These are phyloP conservation scores for Bombus impatiens DNA, from an alignment of 1,140 invertebrate species.

Conservation along the genomic window DNA sequence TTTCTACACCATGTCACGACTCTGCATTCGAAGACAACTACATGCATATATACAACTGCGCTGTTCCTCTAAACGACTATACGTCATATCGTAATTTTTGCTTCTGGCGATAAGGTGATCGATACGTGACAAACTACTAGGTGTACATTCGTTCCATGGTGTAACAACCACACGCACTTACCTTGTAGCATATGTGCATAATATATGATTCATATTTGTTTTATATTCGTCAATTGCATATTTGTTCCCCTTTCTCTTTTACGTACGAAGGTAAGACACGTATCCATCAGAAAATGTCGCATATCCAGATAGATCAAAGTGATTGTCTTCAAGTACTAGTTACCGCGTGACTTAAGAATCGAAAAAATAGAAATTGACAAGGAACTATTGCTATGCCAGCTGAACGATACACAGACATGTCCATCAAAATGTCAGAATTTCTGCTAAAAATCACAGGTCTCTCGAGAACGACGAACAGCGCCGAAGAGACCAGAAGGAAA, in stretches of 20 bases:
- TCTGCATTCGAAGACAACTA: not conserved
- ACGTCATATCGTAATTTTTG: not conserved
- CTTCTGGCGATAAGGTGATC: not conserved
- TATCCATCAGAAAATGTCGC: not conserved
- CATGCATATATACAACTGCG: no score
- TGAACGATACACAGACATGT: not conserved
- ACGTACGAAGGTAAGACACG: fast-evolving
- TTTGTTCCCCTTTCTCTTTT: no score
- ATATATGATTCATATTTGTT: not conserved
- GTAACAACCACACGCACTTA: not conserved
- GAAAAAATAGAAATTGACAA: no score
- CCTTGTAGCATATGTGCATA: not conserved
- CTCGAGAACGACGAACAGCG: constrained; percentile 33
- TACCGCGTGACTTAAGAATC: not conserved
- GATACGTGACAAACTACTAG: not conserved
- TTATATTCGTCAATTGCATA: no score
- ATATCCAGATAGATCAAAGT: constrained; percentile 25
- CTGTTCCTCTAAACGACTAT: not conserved
- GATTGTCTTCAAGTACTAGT: not conserved
- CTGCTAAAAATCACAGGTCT: constrained; percentile 51
- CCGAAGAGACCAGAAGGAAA: not conserved
- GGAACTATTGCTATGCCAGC: not conserved
- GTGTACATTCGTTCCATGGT: not conserved
- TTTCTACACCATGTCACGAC: not conserved
- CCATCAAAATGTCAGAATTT: not conserved